Evolutionary conservation across 1,140 invertebrate genomes (phyloP).

Genomic region (Drosophila santomea): DNA sequence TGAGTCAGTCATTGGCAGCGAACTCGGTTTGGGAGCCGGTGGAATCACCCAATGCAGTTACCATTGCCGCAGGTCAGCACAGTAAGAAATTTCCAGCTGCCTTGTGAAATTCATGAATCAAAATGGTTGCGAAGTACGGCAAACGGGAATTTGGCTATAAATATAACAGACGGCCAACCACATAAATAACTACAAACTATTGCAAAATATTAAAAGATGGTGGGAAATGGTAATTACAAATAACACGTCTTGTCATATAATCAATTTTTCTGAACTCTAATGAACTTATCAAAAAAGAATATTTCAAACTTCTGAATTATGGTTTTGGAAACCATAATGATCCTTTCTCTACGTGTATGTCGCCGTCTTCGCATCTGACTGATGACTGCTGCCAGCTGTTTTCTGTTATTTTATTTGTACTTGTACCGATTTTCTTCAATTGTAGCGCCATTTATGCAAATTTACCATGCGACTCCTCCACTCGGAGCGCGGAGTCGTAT

Average conservation of each 20-base stretch:
- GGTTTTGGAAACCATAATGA: background rate
- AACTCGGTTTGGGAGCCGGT: conserved; percentile 20
- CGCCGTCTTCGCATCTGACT: conserved; percentile 38
- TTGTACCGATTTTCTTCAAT: conserved; percentile 81
- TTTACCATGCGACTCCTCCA: conserved; percentile 65
- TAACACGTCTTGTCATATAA: no score
- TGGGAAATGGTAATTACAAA: no score
- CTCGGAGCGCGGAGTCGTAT: conserved; percentile 44
- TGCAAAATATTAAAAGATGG: no score
- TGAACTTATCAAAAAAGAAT: no score
- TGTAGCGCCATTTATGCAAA: conserved; percentile 81
- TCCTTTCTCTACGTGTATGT: conserved; percentile 40
- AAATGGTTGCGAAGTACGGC: no score
- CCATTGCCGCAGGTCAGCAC: conserved; percentile 48
- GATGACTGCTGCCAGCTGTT: conserved; percentile 47
- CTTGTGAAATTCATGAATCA: no score
- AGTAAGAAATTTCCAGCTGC: background rate
- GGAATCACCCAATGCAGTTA: conserved; percentile 50
- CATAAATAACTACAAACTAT: no score
- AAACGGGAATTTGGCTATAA: no score
- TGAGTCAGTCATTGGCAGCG: conserved; percentile 59
- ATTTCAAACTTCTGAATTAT: no score
- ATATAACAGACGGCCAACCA: no score
- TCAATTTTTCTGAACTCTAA: no score
- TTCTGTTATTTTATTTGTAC: conserved; percentile 69